These are phyloP conservation scores for Motacilla tschutschensis DNA, from an alignment of 2,113 vertebrate genomes.

Conservation along the genomic window DNA sequence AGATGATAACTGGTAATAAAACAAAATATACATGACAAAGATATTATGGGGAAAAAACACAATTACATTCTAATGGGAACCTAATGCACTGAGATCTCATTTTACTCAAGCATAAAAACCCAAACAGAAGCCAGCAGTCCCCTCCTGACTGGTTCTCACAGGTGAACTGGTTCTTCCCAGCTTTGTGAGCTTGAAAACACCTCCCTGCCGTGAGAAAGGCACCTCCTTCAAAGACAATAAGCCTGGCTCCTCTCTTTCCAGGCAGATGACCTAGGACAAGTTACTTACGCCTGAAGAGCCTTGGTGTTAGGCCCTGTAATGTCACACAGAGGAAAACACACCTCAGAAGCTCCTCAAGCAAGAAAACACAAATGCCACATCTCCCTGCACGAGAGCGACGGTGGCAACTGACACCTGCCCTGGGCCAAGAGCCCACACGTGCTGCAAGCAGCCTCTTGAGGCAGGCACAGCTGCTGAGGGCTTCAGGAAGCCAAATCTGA, in stretches of 20 bases:
- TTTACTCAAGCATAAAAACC: constrained; percentile 51
- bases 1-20: constrained; percentile 9
- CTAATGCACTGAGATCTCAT: background rate
- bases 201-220: constrained; percentile 40
- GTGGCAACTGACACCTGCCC: background rate
- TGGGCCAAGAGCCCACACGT: rapidly evolving
- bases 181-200: background rate
- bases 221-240: constrained; percentile 45
- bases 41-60: background rate
- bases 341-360: background rate
- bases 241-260: constrained; percentile 38
- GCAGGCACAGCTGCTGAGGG: background rate
- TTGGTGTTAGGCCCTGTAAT: background rate
- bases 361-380: background rate
- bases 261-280: constrained; percentile 42
- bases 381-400: rapidly evolving
- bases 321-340: background rate
- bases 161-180: constrained; percentile 30
- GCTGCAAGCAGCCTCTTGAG: background rate
- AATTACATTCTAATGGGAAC: constrained; percentile 35
- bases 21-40: constrained; percentile 44
- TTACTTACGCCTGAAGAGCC: background rate
- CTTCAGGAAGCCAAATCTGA: background rate
- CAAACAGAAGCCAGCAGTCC: constrained; percentile 35
- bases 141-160: constrained; percentile 45